Base-by-base conservation (phyloP, 2,113 vertebrate species). In the Lophius piscatorius region DNA sequence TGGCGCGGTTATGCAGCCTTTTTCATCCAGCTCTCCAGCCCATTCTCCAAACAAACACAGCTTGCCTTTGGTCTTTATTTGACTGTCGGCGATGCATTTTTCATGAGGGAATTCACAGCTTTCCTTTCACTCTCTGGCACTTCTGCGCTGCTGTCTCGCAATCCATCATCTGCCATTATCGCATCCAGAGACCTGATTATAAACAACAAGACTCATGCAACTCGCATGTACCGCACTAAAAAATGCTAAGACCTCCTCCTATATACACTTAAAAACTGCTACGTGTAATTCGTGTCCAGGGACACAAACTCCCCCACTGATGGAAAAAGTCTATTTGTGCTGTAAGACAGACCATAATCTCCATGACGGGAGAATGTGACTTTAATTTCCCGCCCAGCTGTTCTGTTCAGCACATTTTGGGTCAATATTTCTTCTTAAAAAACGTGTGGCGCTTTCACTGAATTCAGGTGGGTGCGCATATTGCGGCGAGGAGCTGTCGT, bases 41-140 rank as follows among this genome's bases (percentile, higher is more conserved):
- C 24, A 0, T 38, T 63, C 52, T 65, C 48, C 60, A 45, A 69
- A 82, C 83, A 84, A 84, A 86, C 71, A 67, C 72, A 66, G 59
- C 69, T 57, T 78, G 56, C 65, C 74, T 82, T 84, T 85, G 71
- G 80, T 86, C 76, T 87, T 74, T 38, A 59, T 69, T 78, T 78
- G 55, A 17, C 46, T 76, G 68, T 70, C 63, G 80, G n/a, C 64
- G 69, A 84, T 84, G 70, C 74, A 87, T 85, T 75, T 89, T 91
- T 89, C 65, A 88, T 81, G n/a, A 64, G 63, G 63, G 74, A 77
- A 64, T 82, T 83, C 65, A 56, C 38, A 23, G 54, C 57, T 44
- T 68, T 80, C 39, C 77, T 84, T 83, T 87, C 69, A 77, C 75
- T 77, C 48, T 58, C 63, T 56, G 57, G 29, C 72, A 74, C 80